Percentiles rank a stretch among this genome's conserved stretches.
Evolutionary conservation across 2,113 vertebrate species (phyloP).

Genomic region (Sinocyclocheilus anshuiensis): DNA sequence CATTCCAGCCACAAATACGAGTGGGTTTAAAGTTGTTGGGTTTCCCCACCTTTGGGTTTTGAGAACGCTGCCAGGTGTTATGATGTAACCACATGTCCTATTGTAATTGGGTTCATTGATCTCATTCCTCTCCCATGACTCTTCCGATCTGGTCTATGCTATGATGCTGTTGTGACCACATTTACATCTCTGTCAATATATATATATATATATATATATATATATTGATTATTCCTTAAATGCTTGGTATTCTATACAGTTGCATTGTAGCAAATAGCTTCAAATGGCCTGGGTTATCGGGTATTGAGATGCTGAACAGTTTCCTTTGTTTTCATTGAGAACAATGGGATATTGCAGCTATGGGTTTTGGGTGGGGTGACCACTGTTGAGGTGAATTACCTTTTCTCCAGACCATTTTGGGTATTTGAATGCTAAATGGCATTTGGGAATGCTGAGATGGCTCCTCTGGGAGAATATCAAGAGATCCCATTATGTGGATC

Average conservation of each 20-base stretch:
- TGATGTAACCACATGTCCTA: slow-evolving; percentile 8
- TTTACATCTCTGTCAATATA: background rate
- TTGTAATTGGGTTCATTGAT: slow-evolving; percentile 6
- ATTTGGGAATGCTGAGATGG: slow-evolving; percentile 41
- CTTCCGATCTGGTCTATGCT: background rate
- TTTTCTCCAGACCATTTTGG: slow-evolving; percentile 30
- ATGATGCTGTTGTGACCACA: background rate
- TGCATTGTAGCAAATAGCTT: background rate
- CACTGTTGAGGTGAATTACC: slow-evolving; percentile 40
- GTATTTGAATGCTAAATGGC: slow-evolving; percentile 21
- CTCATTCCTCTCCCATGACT: background rate
- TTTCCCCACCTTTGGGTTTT: slow-evolving; percentile 14
- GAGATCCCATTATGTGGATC: slow-evolving; percentile 41
- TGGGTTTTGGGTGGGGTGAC: background rate
- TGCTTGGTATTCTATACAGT: background rate
- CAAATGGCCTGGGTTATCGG: background rate
- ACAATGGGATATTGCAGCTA: slow-evolving; percentile 25
- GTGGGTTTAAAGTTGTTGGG: slow-evolving; percentile 10
- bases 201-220: no score
- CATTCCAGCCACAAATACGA: slow-evolving; percentile 50
- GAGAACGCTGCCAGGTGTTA: slow-evolving; percentile 10
- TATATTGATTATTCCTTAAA: background rate
- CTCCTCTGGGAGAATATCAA: slow-evolving; percentile 40
- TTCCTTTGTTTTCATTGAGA: slow-evolving; percentile 32
- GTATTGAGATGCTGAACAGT: slow-evolving; percentile 25